Percentiles rank a stretch among this genome's conserved stretches.
These are phyloP conservation scores for Xylota sylvarum DNA, from an alignment of 2,888 invertebrate species.

Conservation along the genomic window DNA sequence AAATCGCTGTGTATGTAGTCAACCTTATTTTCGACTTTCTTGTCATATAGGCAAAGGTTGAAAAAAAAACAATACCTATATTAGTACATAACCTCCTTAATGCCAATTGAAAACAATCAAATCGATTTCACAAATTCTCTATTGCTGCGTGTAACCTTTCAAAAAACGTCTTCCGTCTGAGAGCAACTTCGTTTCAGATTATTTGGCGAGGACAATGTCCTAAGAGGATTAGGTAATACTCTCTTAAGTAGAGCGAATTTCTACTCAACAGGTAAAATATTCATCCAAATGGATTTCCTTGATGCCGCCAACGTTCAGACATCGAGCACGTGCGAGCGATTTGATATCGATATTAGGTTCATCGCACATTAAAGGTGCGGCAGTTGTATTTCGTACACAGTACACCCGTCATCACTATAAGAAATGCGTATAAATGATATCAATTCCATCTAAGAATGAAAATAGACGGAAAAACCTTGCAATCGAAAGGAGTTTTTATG, in stretches of 20 bases:
- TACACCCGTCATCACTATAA: not conserved
- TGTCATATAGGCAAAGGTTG: too few relatives aligned
- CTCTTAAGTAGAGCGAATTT: not conserved
- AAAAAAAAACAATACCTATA: too few relatives aligned
- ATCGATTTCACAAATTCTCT: too few relatives aligned
- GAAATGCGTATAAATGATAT: not conserved
- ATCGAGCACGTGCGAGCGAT: not conserved
- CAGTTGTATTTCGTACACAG: not conserved
- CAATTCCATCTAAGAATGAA: not conserved
- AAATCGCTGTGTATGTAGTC: too few relatives aligned
- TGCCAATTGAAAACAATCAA: too few relatives aligned
- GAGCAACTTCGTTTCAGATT: too few relatives aligned
- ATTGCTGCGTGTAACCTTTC: too few relatives aligned
- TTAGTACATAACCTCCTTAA: too few relatives aligned
- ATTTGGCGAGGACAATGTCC: not conserved
- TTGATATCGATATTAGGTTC: not conserved
- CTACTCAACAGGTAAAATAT: slow-evolving; percentile 1
- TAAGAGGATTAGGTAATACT: not conserved
- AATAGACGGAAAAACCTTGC: not conserved
- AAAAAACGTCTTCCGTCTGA: too few relatives aligned
- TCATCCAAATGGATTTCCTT: not conserved
- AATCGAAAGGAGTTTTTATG: not conserved
- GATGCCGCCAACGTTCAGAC: not conserved
- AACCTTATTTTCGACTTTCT: too few relatives aligned
- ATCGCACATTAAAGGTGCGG: not conserved